Conservation (phyloP, 1,140 invertebrate genomes). For the Leptinotarsa undecemlineata region DNA sequence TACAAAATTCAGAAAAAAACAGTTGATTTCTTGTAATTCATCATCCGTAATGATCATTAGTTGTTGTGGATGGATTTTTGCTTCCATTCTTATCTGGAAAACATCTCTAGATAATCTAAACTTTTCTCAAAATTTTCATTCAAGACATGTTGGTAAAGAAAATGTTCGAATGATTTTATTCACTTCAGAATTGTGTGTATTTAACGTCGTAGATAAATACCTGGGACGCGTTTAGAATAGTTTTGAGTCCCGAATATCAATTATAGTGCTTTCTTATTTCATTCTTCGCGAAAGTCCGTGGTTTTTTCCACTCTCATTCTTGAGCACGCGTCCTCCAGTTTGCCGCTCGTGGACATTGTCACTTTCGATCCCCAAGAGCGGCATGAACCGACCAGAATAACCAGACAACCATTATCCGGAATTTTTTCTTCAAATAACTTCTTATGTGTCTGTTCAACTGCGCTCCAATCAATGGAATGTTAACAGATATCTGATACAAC, state of each 20-base stretch:
- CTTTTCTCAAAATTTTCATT: too few relatives aligned
- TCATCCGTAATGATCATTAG: too few relatives aligned
- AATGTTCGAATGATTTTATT: too few relatives aligned
- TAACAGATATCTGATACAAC: conserved; percentile 38
- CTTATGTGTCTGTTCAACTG: conserved; percentile 40
- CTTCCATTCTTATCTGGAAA: too few relatives aligned
- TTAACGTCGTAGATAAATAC: conserved; percentile 14
- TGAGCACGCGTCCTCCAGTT: conserved; percentile 15
- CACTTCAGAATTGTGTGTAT: neutral
- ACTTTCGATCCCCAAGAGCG: conserved; percentile 30
- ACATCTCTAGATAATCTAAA: too few relatives aligned
- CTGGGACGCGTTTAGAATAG: conserved; percentile 3
- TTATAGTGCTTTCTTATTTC: conserved; percentile 23
- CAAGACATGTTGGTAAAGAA: too few relatives aligned
- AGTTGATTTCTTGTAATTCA: too few relatives aligned
- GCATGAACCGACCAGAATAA: conserved; percentile 37
- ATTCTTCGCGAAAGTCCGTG: conserved; percentile 18
- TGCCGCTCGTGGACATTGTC: conserved; percentile 34
- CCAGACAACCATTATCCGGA: conserved; percentile 43
- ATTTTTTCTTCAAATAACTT: conserved; percentile 43
- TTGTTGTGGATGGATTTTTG: too few relatives aligned
- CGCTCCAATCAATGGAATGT: conserved; percentile 38
- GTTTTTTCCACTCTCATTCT: conserved; percentile 16
- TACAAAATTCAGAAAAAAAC: too few relatives aligned
- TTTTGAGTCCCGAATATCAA: conserved; percentile 18